Base-by-base conservation (phyloP, 2,797 vertebrate genomes). In the Limnodromus scolopaceus region DNA sequence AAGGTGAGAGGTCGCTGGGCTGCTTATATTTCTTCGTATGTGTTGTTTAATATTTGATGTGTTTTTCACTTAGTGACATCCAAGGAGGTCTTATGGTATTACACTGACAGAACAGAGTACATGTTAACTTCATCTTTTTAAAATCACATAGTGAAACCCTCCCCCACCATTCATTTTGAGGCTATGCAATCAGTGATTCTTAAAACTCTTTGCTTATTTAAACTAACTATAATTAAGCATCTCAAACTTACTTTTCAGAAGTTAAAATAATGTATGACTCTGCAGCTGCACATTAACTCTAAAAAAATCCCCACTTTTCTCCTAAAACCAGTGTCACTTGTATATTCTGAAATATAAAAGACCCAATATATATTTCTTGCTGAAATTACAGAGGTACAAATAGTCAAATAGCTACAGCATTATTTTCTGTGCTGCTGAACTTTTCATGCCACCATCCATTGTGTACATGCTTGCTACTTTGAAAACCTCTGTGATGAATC, bases 1-100 rank as follows among this genome's bases (percentile, higher is more conserved):
- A 99, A 61, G 98, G 99, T 99, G 97, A 99, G 99, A 87, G 64
- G 32, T 55, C 49, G 13, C 30, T 89, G 51, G n/a, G 16, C 22
- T n/a, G 32, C 27, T n/a, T 53, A 5, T 10, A 9, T 92, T 69
- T 84, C 49, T 82, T 64, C 49, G 38, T 78, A 16, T 20, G 0
- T 69, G 13, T 46, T 91, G 24, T 41, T 55, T 81, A 48, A 4
- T 9, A 22, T 30, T 87, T 10, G 6, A 2, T 38, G 9, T 51
- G 9, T 75, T 83, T 77, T 84, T 36, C 19, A 45, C 19, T 41
- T 32, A 14, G 55, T 51, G 36, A 46, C 4, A 7, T 25, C 7
- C 1, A 7, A 54, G 30, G 60, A 54, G 11, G 23, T 63, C 38
- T 92, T 25, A 38, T 1, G 3, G 3, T 36, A 3, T 60, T 86